Evolutionary conservation across 2,113 vertebrate species (phyloP).

Genomic region (Chloropsis hardwickii): DNA sequence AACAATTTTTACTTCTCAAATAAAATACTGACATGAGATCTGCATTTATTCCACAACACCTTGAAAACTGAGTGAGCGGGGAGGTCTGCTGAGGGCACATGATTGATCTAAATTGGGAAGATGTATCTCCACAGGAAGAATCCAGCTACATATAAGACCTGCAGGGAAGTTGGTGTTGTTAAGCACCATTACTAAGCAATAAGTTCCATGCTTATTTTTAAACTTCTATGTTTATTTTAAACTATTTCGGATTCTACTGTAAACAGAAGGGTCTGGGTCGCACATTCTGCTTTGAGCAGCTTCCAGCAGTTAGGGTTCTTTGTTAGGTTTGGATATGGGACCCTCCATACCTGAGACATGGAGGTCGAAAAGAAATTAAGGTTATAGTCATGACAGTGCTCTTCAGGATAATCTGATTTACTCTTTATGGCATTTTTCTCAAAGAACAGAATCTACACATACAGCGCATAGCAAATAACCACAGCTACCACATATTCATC

Average conservation of each 20-base stretch:
- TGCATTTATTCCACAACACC: neutral
- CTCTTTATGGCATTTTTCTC: neutral
- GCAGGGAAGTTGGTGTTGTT: neutral
- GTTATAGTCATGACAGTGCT: neutral
- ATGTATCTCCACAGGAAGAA: neutral
- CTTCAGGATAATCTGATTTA: neutral
- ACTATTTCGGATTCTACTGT: neutral
- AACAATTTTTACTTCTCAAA: neutral
- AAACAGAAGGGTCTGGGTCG: neutral
- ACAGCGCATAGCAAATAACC: accelerated
- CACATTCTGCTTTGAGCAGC: neutral
- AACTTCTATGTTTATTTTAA: neutral
- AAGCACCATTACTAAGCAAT: neutral
- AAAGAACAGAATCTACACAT: neutral
- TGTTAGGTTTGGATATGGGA: neutral
- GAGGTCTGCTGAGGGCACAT: neutral
- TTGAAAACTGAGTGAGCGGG: neutral
- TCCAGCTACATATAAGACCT: accelerated
- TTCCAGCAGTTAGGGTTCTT: neutral
- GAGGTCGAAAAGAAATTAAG: neutral
- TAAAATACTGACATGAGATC: neutral
- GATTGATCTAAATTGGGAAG: neutral
- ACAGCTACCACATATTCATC: neutral
- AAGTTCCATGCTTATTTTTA: neutral
- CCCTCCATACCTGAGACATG: neutral